Conservation (phyloP, 2,888 invertebrate species). For the Spatulosminthurus flaviceps region DNA sequence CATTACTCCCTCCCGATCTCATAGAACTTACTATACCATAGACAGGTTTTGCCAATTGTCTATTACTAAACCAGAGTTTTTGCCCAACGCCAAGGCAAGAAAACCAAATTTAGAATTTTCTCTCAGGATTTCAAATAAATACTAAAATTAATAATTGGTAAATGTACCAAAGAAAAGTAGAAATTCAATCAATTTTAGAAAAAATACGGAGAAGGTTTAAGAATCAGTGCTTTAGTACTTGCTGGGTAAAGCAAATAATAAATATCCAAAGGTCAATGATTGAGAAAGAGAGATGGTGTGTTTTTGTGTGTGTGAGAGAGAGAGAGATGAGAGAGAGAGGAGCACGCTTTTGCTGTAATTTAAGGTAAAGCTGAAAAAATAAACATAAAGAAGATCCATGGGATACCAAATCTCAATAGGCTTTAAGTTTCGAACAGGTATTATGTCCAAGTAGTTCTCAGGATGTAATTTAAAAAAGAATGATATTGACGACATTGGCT, state of each 20-base stretch:
- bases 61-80: too few relatives aligned
- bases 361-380: constrained; percentile 3
- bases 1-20: neutral
- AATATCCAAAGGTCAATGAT: neutral
- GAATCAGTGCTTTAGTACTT: neutral
- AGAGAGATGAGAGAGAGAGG: neutral
- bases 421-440: neutral
- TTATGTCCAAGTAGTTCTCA: constrained; percentile 3
- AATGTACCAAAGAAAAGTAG: too few relatives aligned
- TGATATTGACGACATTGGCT: constrained; percentile 8
- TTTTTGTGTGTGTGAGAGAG: too few relatives aligned
- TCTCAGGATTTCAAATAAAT: too few relatives aligned
- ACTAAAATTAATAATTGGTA: too few relatives aligned
- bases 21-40: neutral
- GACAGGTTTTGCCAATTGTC: neutral
- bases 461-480: constrained; percentile 7
- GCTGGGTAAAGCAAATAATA: neutral
- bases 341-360: constrained; percentile 18
- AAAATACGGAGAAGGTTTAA: too few relatives aligned
- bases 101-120: too few relatives aligned
- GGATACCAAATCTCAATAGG: constrained; percentile 9
- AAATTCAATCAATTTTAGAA: too few relatives aligned
- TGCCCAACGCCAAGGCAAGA: too few relatives aligned
- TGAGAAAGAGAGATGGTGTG: neutral
- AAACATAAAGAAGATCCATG: constrained; percentile 11